phyloP scores from a whole-genome alignment of 2,797 vertebrate genomes.

The Cryptoprocta ferox region DNA sequence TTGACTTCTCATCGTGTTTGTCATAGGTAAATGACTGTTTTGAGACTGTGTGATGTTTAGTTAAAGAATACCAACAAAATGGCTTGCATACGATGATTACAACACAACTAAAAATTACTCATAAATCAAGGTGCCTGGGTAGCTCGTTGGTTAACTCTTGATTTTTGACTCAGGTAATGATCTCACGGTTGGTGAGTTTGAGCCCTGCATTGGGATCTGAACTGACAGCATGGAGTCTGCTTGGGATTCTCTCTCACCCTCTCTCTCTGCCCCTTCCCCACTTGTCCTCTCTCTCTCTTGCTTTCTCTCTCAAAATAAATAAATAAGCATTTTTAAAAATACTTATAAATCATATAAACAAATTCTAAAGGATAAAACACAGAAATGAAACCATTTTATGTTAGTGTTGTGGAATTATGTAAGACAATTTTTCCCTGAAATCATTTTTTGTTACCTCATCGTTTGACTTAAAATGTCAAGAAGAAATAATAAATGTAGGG shows the following conservation, averaged over 20 bases:
- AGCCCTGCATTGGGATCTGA: too few species aligned
- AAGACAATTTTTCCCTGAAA: background rate
- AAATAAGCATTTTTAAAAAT: background rate
- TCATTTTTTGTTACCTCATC: background rate
- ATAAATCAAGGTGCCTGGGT: too few species aligned
- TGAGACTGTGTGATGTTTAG: background rate
- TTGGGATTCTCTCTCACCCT: too few species aligned
- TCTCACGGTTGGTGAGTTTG: too few species aligned
- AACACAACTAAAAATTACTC: background rate
- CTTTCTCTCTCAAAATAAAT: too few species aligned
- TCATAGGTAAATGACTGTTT: background rate
- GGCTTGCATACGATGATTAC: background rate
- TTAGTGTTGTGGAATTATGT: background rate
- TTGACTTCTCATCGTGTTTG: background rate
- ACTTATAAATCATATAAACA: background rate
- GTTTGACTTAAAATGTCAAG: conserved; percentile 27
- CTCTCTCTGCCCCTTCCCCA: too few species aligned
- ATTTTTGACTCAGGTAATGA: too few species aligned
- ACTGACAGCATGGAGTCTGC: too few species aligned
- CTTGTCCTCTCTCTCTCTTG: too few species aligned
- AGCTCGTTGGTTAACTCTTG: too few species aligned
- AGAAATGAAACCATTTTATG: background rate
- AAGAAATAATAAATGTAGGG: background rate
- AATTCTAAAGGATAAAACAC: background rate
- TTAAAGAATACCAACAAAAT: background rate